These are phyloP conservation scores for Spodoptera litura DNA, from an alignment of 1,140 invertebrate genomes.

Conservation along the genomic window DNA sequence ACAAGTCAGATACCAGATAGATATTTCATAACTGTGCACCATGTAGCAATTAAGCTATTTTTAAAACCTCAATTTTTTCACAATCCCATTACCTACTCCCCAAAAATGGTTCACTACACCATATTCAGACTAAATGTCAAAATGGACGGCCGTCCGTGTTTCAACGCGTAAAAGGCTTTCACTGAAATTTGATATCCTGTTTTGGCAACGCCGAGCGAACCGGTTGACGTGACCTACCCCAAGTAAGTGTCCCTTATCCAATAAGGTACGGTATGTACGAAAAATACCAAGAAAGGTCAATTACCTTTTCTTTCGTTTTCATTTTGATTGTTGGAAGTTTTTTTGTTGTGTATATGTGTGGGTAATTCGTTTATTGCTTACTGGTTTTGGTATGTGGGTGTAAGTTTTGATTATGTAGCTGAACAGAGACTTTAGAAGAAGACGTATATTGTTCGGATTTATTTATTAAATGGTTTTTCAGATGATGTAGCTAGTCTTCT, in stretches of 20 bases:
- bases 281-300: slow-evolving; percentile 10
- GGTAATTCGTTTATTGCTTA: no score
- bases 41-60: not conserved
- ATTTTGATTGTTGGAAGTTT: not conserved
- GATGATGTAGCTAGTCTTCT: no score
- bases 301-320: slow-evolving; percentile 10
- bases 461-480: no score
- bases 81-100: no score
- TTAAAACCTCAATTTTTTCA: not conserved
- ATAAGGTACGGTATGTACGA: slow-evolving; percentile 6
- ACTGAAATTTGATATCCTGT: slow-evolving; percentile 45
- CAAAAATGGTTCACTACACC: no score
- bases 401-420: no score
- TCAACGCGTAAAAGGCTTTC: slow-evolving; percentile 33
- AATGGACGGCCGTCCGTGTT: no score
- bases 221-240: slow-evolving; percentile 42
- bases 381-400: not conserved
- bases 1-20: no score
- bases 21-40: no score
- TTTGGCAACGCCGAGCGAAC: slow-evolving; percentile 12
- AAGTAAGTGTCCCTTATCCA: slow-evolving; percentile 3
- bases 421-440: no score
- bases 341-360: not conserved
- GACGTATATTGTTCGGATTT: no score
- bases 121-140: no score